A percentile compares a stretch with the other conserved stretches of the same genome.
Evolutionary conservation across 1,140 invertebrate species (phyloP).

Genomic region (Drosophila parabipectinata): DNA sequence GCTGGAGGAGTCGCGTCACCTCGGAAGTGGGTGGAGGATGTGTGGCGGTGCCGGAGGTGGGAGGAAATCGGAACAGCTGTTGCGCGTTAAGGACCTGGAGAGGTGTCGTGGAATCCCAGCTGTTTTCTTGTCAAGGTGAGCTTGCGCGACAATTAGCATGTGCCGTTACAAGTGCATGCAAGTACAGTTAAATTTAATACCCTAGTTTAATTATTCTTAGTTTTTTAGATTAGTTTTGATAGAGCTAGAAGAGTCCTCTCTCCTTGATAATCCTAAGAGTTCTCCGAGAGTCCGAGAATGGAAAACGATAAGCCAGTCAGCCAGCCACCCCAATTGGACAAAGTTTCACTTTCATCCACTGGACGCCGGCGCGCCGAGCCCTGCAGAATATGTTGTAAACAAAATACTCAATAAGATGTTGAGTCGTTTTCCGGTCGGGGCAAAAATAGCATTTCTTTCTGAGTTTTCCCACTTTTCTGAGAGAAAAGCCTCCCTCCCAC

Average conservation of each 20-base stretch:
- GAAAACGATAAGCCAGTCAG: not conserved
- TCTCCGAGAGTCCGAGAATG: too few species aligned
- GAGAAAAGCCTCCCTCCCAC: constrained; percentile 36
- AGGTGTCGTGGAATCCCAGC: constrained; percentile 11
- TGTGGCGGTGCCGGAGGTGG: not conserved
- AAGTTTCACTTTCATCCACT: constrained; percentile 35
- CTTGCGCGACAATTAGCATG: constrained; percentile 3
- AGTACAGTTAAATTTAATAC: constrained; percentile 1
- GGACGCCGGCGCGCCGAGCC: constrained; percentile 37
- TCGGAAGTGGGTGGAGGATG: not conserved
- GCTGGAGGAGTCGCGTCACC: not conserved
- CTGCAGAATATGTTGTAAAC: constrained; percentile 29
- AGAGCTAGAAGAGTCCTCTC: too few species aligned
- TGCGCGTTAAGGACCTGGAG: constrained; percentile 4
- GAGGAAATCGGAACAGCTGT: constrained; percentile 32
- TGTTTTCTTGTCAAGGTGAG: constrained; percentile 27
- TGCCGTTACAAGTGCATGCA: constrained; percentile 13
- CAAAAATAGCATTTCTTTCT: constrained; percentile 58
- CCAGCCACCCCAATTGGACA: not conserved
- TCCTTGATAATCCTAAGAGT: too few species aligned
- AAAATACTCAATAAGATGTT: constrained; percentile 24
- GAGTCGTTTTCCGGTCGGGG: constrained; percentile 52
- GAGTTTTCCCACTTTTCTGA: constrained; percentile 55
- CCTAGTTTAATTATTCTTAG: not conserved
- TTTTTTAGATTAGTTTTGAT: too few species aligned